Evolutionary conservation across 2,113 vertebrate genomes (phyloP).

Genomic region (Galemys pyrenaicus): DNA sequence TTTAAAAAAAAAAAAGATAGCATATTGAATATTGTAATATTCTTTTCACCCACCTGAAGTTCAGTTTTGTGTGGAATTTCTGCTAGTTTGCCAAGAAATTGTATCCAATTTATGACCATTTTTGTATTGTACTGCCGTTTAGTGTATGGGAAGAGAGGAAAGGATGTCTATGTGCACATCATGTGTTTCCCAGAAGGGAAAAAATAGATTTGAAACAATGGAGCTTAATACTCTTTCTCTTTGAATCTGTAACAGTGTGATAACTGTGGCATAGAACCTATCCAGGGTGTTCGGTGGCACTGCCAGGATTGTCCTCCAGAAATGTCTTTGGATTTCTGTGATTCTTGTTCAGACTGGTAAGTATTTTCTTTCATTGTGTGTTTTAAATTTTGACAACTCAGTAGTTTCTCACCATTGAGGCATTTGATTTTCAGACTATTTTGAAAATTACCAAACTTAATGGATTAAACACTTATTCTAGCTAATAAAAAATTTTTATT

Average conservation of each 20-base stretch:
- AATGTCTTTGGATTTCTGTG: conserved; percentile 96
- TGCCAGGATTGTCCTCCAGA: conserved; percentile 97
- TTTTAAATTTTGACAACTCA: background rate
- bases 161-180: background rate
- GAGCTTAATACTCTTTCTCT: background rate
- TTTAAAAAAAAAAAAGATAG: background rate
- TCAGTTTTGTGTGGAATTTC: background rate
- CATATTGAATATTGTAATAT: background rate
- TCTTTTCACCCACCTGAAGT: background rate
- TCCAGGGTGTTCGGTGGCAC: conserved; percentile 97
- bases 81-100: background rate
- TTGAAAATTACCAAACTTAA: background rate
- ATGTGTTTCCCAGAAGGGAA: background rate
- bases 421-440: conserved; percentile 23
- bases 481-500: background rate
- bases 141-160: background rate
- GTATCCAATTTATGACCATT: background rate
- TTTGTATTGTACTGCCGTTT: background rate
- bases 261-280: conserved; percentile 94
- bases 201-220: background rate
- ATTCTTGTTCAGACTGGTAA: conserved; percentile 98
- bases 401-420: background rate
- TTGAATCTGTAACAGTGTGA: conserved; percentile 91
- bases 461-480: conserved; percentile 14
- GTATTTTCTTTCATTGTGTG: conserved; percentile 51